These are phyloP conservation scores for Danio jaintianensis DNA, from an alignment of 2,797 vertebrate genomes.

Conservation along the genomic window DNA sequence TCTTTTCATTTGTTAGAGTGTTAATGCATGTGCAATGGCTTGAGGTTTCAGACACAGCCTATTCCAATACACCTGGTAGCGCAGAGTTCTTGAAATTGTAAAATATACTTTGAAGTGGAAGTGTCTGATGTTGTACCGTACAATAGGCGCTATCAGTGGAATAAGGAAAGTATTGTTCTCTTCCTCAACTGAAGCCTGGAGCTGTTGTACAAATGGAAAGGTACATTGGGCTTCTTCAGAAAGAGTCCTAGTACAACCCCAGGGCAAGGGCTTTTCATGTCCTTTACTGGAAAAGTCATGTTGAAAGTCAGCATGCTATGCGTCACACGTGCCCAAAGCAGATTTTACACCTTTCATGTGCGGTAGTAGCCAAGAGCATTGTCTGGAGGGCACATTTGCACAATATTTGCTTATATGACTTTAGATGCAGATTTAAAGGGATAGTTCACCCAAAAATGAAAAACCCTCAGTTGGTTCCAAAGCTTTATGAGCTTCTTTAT, in stretches of 20 bases:
- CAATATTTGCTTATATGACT: too few relatives aligned
- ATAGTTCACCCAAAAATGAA: too few relatives aligned
- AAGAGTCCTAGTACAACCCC: conserved; percentile 22
- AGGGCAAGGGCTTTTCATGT: conserved; percentile 33
- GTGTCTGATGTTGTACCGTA: conserved; percentile 7
- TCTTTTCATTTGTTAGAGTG: conserved; percentile 3
- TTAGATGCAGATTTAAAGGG: too few relatives aligned
- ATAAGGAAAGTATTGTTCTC: conserved; percentile 46
- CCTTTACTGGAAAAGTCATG: conserved; percentile 33
- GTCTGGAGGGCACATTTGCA: too few relatives aligned
- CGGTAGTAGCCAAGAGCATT: too few relatives aligned
- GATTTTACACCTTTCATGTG: conserved; percentile 31
- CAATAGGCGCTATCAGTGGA: conserved; percentile 38
- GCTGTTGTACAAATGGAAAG: conserved; percentile 32
- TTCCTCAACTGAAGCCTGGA: conserved; percentile 15
- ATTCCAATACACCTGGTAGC: conserved; percentile 44
- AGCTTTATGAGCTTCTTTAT: too few relatives aligned
- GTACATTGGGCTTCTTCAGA: conserved; percentile 24
- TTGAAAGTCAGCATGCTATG: conserved; percentile 42
- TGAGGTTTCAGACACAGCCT: conserved; percentile 16
- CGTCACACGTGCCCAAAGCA: conserved; percentile 26
- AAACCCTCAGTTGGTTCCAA: too few relatives aligned
- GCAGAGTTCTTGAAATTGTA: conserved; percentile 34
- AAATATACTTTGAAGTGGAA: conserved; percentile 42
- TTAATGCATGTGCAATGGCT: not conserved